Conservation (phyloP, 2,113 vertebrate genomes). For the Pituophis catenifer region DNA sequence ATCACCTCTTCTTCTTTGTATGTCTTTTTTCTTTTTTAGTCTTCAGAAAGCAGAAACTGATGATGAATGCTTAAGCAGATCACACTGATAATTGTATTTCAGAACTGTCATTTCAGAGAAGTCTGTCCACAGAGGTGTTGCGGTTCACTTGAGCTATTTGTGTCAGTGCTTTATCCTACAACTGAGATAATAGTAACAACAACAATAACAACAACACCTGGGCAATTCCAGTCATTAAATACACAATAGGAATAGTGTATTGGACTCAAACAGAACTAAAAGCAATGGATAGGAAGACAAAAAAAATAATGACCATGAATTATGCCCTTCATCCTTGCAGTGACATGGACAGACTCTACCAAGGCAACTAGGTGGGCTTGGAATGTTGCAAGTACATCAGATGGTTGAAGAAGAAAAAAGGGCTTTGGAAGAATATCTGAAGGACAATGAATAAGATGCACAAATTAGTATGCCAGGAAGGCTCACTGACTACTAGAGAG, state of each 20-base stretch:
- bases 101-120: constrained; percentile 86
- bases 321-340: not conserved
- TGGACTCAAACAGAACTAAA: not conserved
- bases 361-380: not conserved
- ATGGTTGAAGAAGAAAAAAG: not conserved
- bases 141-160: constrained; percentile 81
- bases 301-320: not conserved
- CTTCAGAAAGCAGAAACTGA: constrained; percentile 81
- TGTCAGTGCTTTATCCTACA: constrained; percentile 76
- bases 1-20: constrained; percentile 78
- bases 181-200: constrained; percentile 69
- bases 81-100: constrained; percentile 97
- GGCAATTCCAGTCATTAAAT: not conserved
- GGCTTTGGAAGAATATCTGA: not conserved
- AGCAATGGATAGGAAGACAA: not conserved
- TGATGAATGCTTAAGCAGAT: constrained; percentile 97
- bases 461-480: not conserved
- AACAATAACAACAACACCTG: constrained; percentile 38
- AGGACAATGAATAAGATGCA: not conserved
- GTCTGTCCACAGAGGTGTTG: constrained; percentile 81
- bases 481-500: not conserved
- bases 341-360: not conserved
- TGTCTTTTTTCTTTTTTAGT: constrained; percentile 70
- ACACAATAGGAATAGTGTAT: not conserved
- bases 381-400: not conserved